Conservation (phyloP, 2,888 invertebrate species). For the Lamellibrachia satsuma region DNA sequence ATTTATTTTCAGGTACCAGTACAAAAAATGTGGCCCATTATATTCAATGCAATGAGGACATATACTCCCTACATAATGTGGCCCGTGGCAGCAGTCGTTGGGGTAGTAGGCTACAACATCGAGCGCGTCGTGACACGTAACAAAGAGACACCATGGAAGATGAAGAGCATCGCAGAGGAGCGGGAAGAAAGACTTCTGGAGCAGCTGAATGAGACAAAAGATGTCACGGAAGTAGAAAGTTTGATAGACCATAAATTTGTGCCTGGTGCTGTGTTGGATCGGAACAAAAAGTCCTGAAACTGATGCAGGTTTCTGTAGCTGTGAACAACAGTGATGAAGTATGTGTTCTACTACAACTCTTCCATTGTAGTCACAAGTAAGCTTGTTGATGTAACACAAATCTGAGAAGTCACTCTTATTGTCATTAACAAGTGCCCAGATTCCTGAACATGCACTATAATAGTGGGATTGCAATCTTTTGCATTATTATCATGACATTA, state of each 20-base stretch:
- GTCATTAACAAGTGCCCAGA: not conserved
- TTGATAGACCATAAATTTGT: slow-evolving; percentile 73
- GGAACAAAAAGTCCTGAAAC: not conserved
- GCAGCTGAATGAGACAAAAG: slow-evolving; percentile 64
- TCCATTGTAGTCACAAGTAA: not conserved
- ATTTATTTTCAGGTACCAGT: not conserved
- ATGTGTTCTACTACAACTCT: not conserved
- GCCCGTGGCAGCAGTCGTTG: slow-evolving; percentile 84
- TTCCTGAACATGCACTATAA: no score
- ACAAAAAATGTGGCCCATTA: slow-evolving; percentile 78
- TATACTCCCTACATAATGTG: slow-evolving; percentile 84
- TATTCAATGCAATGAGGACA: slow-evolving; percentile 74
- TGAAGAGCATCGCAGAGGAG: slow-evolving; percentile 76
- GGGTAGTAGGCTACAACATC: slow-evolving; percentile 86
- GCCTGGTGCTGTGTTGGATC: slow-evolving; percentile 49
- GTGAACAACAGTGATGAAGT: not conserved
- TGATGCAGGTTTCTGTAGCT: not conserved
- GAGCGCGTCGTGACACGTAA: slow-evolving; percentile 70
- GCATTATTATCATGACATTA: no score
- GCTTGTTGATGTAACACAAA: no score
- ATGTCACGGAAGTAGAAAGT: slow-evolving; percentile 74
- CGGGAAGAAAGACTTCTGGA: slow-evolving; percentile 75
- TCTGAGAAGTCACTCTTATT: not conserved
- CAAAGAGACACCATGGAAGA: slow-evolving; percentile 67
- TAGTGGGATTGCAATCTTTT: no score